Base-by-base conservation (phyloP, 2,113 vertebrate species). In the Donacobius atricapilla region DNA sequence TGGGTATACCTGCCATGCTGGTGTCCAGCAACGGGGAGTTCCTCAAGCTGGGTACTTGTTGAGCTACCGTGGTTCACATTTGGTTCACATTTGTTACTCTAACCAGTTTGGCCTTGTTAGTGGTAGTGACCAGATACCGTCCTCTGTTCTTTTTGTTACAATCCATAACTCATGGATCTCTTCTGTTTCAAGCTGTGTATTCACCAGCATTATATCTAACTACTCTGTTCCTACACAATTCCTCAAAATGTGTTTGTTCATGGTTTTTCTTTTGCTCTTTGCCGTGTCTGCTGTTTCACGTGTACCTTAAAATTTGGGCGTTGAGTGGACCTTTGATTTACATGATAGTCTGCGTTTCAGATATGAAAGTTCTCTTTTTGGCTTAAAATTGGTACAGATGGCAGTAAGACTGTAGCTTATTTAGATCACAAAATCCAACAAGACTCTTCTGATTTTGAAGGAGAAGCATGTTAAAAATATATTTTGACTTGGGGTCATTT, bases 341-440 rank as follows among this genome's bases (percentile, higher is more conserved):
- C 27, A 10, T 84, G 71, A 60, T 50, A 75, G 87, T 61, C 75
- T 92, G 35, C 17, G 4, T 83, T 88, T 93, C 79, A 71, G 60
- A 88, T 66, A 72, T 6, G 37, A 90, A 68, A 47, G 53, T 54
- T 95, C 80, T 68, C 64, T 63, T 77, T 95, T 82, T 95, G 92
- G 94, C 96, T 93, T 92, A 81, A 79, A 81, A 81, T 24, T 89
- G 68, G 40, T 94, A 53, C 90, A 95, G 75, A 86, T 95, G 95
- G 92, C 88, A 86, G 88, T 86, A 77, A 92, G 71, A 92, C 53
- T 54, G 68, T 88, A 86, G 71, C 37, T 90, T 86, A 51, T 90
- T 96, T 94, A 78, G 82, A 92, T 83, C 56, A 80, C 51, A 81
- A 83, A 96, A 88, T 66, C 11, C 3, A 56, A 51, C 60, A 93